A percentile compares a stretch with the other conserved stretches of the same genome.
Evolutionary conservation across 2,888 invertebrate species (phyloP).

Genomic region (Ephialtes manifestator): DNA sequence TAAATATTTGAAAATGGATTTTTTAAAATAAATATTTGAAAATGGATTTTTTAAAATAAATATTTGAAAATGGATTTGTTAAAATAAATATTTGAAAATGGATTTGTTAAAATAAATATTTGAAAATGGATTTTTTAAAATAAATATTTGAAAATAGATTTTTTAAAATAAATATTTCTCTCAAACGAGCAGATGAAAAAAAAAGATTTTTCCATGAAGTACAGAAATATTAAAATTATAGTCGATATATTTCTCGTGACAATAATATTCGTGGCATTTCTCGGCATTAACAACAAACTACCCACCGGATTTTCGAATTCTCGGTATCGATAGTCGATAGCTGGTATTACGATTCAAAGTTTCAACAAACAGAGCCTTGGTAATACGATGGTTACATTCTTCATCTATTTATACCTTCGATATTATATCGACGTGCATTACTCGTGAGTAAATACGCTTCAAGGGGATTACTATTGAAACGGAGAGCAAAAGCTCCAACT

Average conservation of each 20-base stretch:
- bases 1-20: too few relatives aligned
- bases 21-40: too few relatives aligned
- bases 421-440: conserved; percentile 61
- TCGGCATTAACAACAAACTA: conserved; percentile 17
- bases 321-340: conserved; percentile 46
- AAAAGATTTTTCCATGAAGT: background rate
- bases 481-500: conserved; percentile 66
- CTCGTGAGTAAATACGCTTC: conserved; percentile 27
- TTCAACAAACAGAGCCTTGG: conserved; percentile 61
- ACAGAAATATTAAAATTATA: background rate
- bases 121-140: too few relatives aligned
- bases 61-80: too few relatives aligned
- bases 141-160: too few relatives aligned
- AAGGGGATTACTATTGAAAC: conserved; percentile 75
- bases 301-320: background rate
- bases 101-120: too few relatives aligned
- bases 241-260: conserved; percentile 2
- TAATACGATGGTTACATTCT: conserved; percentile 76
- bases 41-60: too few relatives aligned
- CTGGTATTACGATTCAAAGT: conserved; percentile 7
- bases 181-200: background rate
- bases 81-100: too few relatives aligned
- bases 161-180: too few relatives aligned
- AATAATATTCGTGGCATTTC: conserved; percentile 1
- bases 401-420: conserved; percentile 75